These are phyloP conservation scores for Amiota mariae DNA, from an alignment of 2,888 invertebrate species.

Conservation along the genomic window DNA sequence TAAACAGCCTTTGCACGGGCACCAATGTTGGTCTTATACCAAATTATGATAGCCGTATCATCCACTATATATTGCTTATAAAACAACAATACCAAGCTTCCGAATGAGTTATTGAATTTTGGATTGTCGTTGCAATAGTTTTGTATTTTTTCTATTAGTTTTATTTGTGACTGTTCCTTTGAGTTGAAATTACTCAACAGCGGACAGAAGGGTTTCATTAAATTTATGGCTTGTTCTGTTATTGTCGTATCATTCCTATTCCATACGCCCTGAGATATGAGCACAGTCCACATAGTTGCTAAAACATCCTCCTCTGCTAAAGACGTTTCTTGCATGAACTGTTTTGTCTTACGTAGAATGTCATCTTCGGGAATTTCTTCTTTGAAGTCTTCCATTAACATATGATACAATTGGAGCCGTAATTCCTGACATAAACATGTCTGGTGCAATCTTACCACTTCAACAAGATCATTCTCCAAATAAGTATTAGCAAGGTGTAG, in stretches of 20 bases:
- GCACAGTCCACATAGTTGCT: constrained; percentile 42
- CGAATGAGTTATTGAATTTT: constrained; percentile 38
- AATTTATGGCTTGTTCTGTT: constrained; percentile 29
- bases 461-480: constrained; percentile 34
- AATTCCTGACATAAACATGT: constrained; percentile 26
- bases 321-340: constrained; percentile 40
- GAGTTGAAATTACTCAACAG: constrained; percentile 38
- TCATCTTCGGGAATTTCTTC: constrained; percentile 36
- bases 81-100: constrained; percentile 33
- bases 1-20: background rate
- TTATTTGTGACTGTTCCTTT: constrained; percentile 35
- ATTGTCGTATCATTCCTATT: background rate
- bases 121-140: constrained; percentile 42
- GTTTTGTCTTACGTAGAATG: constrained; percentile 36
- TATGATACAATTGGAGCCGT: constrained; percentile 11
- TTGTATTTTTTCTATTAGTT: constrained; percentile 36
- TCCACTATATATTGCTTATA: constrained; percentile 37
- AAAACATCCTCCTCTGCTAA: constrained; percentile 44
- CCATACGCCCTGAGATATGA: constrained; percentile 21
- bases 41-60: constrained; percentile 42
- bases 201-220: constrained; percentile 33
- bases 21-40: constrained; percentile 30
- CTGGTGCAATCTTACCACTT: constrained; percentile 39
- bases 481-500: constrained; percentile 38
- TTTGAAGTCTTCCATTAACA: constrained; percentile 36